Evolutionary conservation across 37 sponge, comb jelly and placozoan species (phyloP), one percentile per base, ranked within the genome.

Genomic region (Halichondria panicea): DNA sequence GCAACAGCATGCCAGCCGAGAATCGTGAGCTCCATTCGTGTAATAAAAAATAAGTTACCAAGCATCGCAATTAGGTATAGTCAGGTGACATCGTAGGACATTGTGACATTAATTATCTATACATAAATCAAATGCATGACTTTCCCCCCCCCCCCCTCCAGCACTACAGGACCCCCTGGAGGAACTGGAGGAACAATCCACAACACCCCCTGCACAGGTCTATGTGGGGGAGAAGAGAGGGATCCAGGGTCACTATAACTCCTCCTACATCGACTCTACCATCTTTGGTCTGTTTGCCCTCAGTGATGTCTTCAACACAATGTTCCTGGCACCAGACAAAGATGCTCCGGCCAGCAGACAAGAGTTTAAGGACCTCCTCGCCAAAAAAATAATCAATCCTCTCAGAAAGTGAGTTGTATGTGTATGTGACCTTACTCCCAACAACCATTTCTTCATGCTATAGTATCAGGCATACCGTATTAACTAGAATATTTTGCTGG

Each of bases 171-270:
- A 48, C 50, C 13, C 24, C 60, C 27, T 36, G 13, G 39, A 40
- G 27, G 83, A 74, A 41, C 12, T 19, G 4, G 48, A 6, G 3
- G 76, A 75, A 25, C 52, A 63, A 28, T 15, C 12, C 13, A 40
- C 30, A 3, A 42, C 32, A 52, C 18, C 7, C 31, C 55, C 30
- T 6, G 13, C 22, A 35, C 19, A 40, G 55, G 28, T 43, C 43
- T 87, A 87, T 45, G 32, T 76, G 70, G 88, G 82, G 21, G 66
- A 87, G 1, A 27, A 39, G 35, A 77, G 65, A 60, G 98, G 98
- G n/a, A 97, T 97, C 37, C 98, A 97, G 44, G 98, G 98, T 4
- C 87, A 94, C 62, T 83, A 89, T 68, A 97, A 97, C 80, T 97
- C 98, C 46, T 97, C 95, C 81, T 97, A 97, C 61, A 78, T 97